A percentile compares a stretch with the other conserved stretches of the same genome.
phyloP scores from a whole-genome alignment of 2,888 invertebrate genomes.

The Melanargia galathea region DNA sequence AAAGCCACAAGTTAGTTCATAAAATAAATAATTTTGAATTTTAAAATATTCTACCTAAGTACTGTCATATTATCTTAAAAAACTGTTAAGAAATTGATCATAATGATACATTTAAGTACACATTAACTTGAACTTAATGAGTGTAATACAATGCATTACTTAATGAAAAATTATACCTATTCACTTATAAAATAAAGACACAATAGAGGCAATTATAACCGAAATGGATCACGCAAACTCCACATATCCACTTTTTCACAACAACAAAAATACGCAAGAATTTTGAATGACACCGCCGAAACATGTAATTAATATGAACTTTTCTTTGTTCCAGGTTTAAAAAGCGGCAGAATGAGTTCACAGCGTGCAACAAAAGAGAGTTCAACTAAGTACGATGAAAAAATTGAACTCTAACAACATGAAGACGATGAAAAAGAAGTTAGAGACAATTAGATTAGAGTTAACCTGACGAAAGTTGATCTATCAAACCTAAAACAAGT shows the following conservation, averaged over 20 bases:
- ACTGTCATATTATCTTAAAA: no score
- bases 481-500: background rate
- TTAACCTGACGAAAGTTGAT: slow-evolving; percentile 63
- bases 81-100: background rate
- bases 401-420: slow-evolving; percentile 49
- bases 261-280: slow-evolving; percentile 49
- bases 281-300: slow-evolving; percentile 54
- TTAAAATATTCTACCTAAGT: no score
- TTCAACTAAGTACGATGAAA: slow-evolving; percentile 38
- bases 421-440: slow-evolving; percentile 56
- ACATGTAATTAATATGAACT: slow-evolving; percentile 48
- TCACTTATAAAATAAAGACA: background rate
- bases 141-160: slow-evolving; percentile 1
- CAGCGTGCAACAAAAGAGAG: slow-evolving; percentile 3
- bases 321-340: slow-evolving; percentile 69
- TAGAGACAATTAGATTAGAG: slow-evolving; percentile 64
- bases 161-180: background rate
- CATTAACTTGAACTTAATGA: background rate
- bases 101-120: background rate
- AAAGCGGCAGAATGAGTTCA: slow-evolving; percentile 50
- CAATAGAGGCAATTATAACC: slow-evolving; percentile 1
- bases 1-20: no score
- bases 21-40: no score
- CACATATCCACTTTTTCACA: background rate
- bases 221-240: background rate